phyloP scores from a whole-genome alignment of 2,113 vertebrate genomes.

The Origma solitaria region DNA sequence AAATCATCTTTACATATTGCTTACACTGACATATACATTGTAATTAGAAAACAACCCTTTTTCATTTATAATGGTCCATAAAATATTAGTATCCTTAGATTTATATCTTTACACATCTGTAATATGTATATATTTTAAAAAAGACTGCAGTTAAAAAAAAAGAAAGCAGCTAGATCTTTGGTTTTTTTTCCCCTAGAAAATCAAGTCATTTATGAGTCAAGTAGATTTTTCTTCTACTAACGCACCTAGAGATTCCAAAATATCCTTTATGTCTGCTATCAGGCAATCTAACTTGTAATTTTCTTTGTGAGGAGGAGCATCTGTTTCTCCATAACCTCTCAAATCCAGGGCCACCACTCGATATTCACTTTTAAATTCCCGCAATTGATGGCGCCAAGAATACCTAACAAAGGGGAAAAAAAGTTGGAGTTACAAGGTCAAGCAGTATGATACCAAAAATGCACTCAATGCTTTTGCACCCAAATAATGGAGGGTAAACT shows the following conservation, averaged over 20 bases:
- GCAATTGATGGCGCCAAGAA: slow-evolving; percentile 95
- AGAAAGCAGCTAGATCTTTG: background rate
- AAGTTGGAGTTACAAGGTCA: slow-evolving; percentile 15
- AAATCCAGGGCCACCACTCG: slow-evolving; percentile 95
- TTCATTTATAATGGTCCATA: background rate
- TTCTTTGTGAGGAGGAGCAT: slow-evolving; percentile 83
- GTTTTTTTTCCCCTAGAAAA: background rate
- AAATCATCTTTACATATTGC: background rate
- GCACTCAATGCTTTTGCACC: background rate
- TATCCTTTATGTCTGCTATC: slow-evolving; percentile 93
- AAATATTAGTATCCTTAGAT: background rate
- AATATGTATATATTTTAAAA: background rate
- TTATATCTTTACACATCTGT: background rate
- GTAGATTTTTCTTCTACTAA: background rate
- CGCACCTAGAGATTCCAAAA: slow-evolving; percentile 94
- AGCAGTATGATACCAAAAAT: background rate
- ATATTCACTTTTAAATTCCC: slow-evolving; percentile 97
- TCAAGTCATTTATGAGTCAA: background rate
- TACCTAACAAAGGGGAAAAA: slow-evolving; percentile 77
- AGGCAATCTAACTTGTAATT: slow-evolving; percentile 88
- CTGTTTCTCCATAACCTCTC: slow-evolving; percentile 94
- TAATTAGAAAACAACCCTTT: background rate
- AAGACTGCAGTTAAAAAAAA: background rate
- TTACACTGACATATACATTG: background rate
- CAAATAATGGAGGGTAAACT: background rate